These are phyloP conservation scores for Paratrypauchen microcephalus DNA, from an alignment of 2,797 vertebrate genomes.

Conservation along the genomic window DNA sequence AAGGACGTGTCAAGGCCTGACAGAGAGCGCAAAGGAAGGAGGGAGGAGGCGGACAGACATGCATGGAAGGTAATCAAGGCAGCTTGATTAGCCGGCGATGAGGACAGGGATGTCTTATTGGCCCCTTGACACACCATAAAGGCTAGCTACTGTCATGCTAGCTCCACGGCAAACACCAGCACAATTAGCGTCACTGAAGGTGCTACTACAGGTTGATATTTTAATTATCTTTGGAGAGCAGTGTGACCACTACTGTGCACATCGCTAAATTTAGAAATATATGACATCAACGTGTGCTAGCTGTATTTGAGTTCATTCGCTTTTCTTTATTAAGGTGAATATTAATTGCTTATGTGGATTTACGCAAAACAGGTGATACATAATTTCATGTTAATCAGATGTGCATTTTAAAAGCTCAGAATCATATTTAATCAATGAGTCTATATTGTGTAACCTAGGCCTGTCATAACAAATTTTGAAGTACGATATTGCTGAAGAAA, in stretches of 20 bases:
- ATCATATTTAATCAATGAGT: neutral
- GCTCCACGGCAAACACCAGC: constrained; percentile 52
- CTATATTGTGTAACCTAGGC: neutral
- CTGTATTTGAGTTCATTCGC: neutral
- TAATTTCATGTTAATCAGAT: neutral
- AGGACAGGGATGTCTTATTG: constrained; percentile 90
- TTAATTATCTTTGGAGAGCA: constrained; percentile 34
- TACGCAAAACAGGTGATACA: neutral
- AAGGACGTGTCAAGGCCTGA: constrained; percentile 99
- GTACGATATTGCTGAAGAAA: no score
- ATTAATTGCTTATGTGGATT: neutral
- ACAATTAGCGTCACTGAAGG: constrained; percentile 62
- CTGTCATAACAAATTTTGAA: no score
- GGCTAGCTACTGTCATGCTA: constrained; percentile 65
- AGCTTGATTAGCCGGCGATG: constrained; percentile 92
- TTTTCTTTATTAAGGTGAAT: neutral
- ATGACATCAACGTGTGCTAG: neutral
- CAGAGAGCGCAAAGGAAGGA: constrained; percentile 77
- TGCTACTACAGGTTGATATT: constrained; percentile 53
- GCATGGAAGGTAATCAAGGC: constrained; percentile 98
- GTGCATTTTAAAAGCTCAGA: neutral
- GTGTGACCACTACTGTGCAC: constrained; percentile 16
- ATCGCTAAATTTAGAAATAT: neutral
- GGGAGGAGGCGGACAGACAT: constrained; percentile 84
- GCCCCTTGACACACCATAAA: constrained; percentile 81